Base-by-base conservation (phyloP, 92 coral and sea anemone genomes). In the Anthopleura xanthogrammica region DNA sequence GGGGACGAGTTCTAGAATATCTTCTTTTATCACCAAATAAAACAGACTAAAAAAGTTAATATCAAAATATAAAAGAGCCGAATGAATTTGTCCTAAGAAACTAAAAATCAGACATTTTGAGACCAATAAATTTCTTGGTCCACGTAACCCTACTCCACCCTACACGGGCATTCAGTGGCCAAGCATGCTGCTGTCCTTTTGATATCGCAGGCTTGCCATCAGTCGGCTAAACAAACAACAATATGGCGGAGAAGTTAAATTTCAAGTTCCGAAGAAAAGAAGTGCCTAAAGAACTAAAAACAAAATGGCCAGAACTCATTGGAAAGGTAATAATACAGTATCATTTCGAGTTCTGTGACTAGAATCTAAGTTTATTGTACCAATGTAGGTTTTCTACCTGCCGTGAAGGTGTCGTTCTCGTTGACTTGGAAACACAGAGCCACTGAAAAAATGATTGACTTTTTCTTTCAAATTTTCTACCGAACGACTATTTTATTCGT, bases 251-350 rank as follows among this genome's bases (percentile, higher is more conserved):
- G 7, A 85, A 79, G 41, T 42, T 79, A 5, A 85, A 85, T 65
- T 86, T 89, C 84, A 89, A 86, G 52, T 83, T 89, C 79, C 87
- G 87, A 83, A 85, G 88, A 89, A 93, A 89, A 77, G 74, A 91
- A 71, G 80, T 75, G 58, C 81, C 89, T 62, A 81, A 84, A 64
- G 82, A 54, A 54, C 87, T 83, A 7, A 93, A 93, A 81, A 85
- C 86, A 2, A 83, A 91, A 76, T 93, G 97, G 97, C 97, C 97
- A 50, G 97, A 93, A 42, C 88, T 93, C 14, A 87, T 93, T 12
- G 97, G 97, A 86, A 91, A 91, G 98, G 98, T 93, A 91, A 95
- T 93, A 91, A 57, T 43, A 46, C 36, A 62, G 64, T 16, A 14
- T 58, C 14, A 58, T 58, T 46, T 54, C 58, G 58, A 54, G 7